Percentiles rank a stretch among this genome's conserved stretches.
phyloP scores from a whole-genome alignment of 2,797 vertebrate genomes.

The Pelodytes ibericus region DNA sequence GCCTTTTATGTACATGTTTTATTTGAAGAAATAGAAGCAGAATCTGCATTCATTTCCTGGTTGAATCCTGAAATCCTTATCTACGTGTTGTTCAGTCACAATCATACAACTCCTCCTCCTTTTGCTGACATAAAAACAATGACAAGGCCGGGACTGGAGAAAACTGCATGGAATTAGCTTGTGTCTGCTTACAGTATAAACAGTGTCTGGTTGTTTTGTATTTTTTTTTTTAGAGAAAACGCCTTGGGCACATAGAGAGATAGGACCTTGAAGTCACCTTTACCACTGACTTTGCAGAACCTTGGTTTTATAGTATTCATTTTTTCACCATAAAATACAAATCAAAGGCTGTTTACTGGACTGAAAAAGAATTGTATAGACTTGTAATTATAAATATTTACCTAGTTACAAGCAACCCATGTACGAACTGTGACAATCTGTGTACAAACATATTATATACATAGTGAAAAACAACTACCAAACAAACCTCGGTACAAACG shows the following conservation, averaged over 20 bases:
- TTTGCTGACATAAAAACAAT: slow-evolving; percentile 18
- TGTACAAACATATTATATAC: too few relatives aligned
- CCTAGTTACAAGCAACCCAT: too few relatives aligned
- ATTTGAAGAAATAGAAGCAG: too few relatives aligned
- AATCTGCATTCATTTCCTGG: too few relatives aligned
- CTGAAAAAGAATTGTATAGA: too few relatives aligned
- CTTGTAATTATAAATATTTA: too few relatives aligned
- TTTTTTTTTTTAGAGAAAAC: not conserved
- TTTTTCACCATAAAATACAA: slow-evolving; percentile 1
- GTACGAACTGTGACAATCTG: too few relatives aligned
- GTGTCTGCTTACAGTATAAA: slow-evolving; percentile 14
- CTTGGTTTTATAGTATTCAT: not conserved
- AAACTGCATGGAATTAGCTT: not conserved
- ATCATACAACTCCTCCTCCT: not conserved
- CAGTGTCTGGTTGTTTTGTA: not conserved
- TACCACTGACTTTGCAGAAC: not conserved
- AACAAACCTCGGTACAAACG: too few relatives aligned
- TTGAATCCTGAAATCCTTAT: not conserved
- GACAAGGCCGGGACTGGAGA: not conserved
- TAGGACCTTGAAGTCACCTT: slow-evolving; percentile 12
- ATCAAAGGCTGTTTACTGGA: too few relatives aligned
- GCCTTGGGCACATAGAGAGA: too few relatives aligned
- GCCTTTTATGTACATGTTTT: too few relatives aligned
- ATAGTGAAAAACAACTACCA: too few relatives aligned
- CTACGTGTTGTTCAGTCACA: not conserved